phyloP scores from a whole-genome alignment of 1,140 invertebrate species.

The Dolichoris vasculosae region DNA sequence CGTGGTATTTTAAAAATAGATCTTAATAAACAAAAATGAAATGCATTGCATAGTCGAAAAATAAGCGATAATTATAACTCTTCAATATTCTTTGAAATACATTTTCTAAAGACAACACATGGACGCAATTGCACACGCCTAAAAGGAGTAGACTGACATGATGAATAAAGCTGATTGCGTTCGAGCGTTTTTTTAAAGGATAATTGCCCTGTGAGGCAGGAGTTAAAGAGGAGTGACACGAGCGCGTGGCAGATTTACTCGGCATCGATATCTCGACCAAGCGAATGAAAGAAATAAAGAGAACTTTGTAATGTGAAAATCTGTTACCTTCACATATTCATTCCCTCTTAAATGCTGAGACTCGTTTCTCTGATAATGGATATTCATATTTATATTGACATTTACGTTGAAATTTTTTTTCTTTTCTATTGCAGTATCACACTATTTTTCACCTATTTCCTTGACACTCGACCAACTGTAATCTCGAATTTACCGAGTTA shows the following conservation, averaged over 20 bases:
- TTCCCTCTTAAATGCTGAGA: not conserved
- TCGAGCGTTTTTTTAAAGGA: not conserved
- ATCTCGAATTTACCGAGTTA: not conserved
- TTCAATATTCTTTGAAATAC: too few species aligned
- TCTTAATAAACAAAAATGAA: too few species aligned
- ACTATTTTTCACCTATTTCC: not conserved
- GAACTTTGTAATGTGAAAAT: not conserved
- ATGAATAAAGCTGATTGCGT: constrained; percentile 19
- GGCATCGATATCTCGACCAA: not conserved
- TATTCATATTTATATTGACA: not conserved
- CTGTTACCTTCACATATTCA: not conserved
- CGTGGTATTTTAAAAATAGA: too few species aligned
- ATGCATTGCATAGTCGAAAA: too few species aligned
- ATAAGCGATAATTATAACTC: too few species aligned
- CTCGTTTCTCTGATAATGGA: not conserved
- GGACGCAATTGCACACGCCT: too few species aligned
- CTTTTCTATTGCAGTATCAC: not conserved
- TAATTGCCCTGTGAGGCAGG: not conserved
- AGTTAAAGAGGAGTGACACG: not conserved
- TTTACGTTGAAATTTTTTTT: not conserved
- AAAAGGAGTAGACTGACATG: not conserved
- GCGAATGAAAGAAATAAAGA: constrained; percentile 12
- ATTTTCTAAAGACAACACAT: too few species aligned
- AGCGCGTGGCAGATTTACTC: constrained; percentile 1
- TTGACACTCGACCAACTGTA: not conserved